Conservation (phyloP, 2,113 vertebrate species). For the Oryzias curvinotus region DNA sequence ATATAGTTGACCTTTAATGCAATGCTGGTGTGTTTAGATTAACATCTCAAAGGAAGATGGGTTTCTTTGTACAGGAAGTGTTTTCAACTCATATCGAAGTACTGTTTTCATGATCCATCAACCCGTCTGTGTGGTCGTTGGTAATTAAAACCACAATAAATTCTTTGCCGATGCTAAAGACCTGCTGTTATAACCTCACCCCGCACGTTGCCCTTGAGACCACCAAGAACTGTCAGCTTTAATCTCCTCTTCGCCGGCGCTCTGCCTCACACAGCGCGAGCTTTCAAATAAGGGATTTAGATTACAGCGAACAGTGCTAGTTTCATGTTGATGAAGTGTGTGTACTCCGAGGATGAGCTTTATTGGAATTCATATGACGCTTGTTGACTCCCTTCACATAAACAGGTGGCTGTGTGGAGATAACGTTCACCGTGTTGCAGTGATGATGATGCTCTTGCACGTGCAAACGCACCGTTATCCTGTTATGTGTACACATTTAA, state of each 20-base stretch:
- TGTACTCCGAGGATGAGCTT: conserved; percentile 62
- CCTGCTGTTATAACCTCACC: conserved; percentile 50
- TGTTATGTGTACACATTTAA: conserved; percentile 7
- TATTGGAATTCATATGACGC: conserved; percentile 73
- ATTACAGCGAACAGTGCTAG: conserved; percentile 59
- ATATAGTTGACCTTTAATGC: no score
- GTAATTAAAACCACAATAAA: conserved; percentile 58
- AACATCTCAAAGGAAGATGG: no score
- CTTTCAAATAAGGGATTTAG: conserved; percentile 71
- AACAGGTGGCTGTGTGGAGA: conserved; percentile 76
- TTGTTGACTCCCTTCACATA: conserved; percentile 70
- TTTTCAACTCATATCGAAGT: no score
- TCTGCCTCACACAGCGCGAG: conserved; percentile 20
- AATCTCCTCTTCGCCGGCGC: conserved; percentile 47
- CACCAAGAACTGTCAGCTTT: conserved; percentile 55
- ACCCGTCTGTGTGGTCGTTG: conserved; percentile 30
- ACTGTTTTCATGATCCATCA: neutral
- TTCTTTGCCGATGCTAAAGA: conserved; percentile 26
- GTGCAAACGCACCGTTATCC: neutral
- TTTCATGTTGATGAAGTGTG: conserved; percentile 54
- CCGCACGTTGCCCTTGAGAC: conserved; percentile 24
- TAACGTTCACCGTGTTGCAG: conserved; percentile 59
- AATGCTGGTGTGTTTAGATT: no score
- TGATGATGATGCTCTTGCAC: conserved; percentile 26
- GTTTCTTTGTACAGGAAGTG: no score